These are phyloP conservation scores for Phalacrocorax brasilianus DNA, from an alignment of 2,113 vertebrate species.

Conservation along the genomic window DNA sequence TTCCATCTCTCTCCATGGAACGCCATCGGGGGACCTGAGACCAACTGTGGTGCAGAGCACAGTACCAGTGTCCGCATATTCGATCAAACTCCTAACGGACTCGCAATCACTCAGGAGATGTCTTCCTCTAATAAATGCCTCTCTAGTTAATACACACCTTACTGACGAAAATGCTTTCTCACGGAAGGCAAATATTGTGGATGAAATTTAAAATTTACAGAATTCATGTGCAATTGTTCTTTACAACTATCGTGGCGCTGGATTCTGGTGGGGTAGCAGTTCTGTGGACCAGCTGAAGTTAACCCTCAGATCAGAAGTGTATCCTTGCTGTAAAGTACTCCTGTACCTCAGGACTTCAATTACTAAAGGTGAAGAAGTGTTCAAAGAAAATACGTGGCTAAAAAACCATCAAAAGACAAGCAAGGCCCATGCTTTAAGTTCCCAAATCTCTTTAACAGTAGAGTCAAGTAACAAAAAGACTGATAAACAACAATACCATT, in stretches of 20 bases:
- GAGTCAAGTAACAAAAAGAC: background rate
- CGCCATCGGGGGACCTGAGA: background rate
- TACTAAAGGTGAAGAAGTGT: background rate
- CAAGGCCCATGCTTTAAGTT: background rate
- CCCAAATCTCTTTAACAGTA: background rate
- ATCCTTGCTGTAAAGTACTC: too few species aligned
- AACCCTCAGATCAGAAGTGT: background rate
- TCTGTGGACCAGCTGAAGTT: background rate
- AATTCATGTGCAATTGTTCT: background rate
- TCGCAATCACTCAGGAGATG: background rate
- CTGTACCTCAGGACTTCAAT: background rate
- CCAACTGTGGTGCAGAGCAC: background rate
- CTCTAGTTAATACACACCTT: background rate
- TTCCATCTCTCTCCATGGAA: background rate
- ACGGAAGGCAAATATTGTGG: background rate
- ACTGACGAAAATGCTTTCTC: background rate
- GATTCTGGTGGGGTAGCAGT: background rate
- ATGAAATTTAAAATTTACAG: background rate
- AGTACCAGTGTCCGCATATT: background rate
- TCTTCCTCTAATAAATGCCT: background rate
- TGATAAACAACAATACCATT: background rate
- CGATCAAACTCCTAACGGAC: background rate
- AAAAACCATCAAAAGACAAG: background rate
- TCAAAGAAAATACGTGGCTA: background rate
- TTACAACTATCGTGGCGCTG: background rate